These are phyloP conservation scores for Lasioglossum oenotherae DNA, from an alignment of 2,888 invertebrate species.

Conservation along the genomic window DNA sequence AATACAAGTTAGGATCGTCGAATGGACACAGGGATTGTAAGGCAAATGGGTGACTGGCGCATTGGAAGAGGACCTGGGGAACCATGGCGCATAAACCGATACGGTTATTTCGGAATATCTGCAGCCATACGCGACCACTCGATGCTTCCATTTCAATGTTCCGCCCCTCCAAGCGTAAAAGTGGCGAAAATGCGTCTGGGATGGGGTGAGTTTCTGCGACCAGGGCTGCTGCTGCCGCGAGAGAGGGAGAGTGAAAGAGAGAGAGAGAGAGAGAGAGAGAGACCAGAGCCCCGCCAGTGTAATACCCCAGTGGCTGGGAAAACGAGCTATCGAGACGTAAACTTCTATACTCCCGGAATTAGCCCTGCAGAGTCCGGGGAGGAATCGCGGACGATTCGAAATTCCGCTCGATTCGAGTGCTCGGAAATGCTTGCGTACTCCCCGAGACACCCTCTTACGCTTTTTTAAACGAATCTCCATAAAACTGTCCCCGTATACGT, in stretches of 20 bases:
- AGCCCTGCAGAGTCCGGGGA: conserved; percentile 28
- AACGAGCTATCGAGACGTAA: conserved; percentile 51
- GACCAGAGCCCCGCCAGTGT: conserved; percentile 26
- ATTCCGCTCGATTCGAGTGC: conserved; percentile 16
- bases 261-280: neutral
- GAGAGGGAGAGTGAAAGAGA: neutral
- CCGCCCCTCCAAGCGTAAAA: conserved; percentile 81
- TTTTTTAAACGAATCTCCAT: neutral
- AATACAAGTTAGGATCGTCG: conserved; percentile 46
- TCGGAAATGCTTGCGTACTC: neutral
- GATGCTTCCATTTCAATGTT: conserved; percentile 82
- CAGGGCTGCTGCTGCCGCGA: conserved; percentile 40
- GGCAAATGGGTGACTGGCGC: conserved; percentile 67
- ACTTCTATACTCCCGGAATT: conserved; percentile 49
- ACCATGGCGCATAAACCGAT: conserved; percentile 77
- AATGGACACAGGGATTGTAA: conserved; percentile 65
- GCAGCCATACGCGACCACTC: conserved; percentile 77
- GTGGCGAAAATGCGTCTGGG: conserved; percentile 77
- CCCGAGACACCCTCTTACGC: neutral
- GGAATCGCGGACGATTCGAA: conserved; percentile 31
- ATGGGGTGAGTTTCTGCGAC: conserved; percentile 64
- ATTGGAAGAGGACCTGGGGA: conserved; percentile 66
- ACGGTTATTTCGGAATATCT: conserved; percentile 80
- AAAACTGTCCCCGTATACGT: neutral
- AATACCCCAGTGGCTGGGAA: conserved; percentile 47